Evolutionary conservation across 2,888 invertebrate genomes (phyloP), one percentile per base, ranked within the genome.

Genomic region (Diachrysia chrysitis): DNA sequence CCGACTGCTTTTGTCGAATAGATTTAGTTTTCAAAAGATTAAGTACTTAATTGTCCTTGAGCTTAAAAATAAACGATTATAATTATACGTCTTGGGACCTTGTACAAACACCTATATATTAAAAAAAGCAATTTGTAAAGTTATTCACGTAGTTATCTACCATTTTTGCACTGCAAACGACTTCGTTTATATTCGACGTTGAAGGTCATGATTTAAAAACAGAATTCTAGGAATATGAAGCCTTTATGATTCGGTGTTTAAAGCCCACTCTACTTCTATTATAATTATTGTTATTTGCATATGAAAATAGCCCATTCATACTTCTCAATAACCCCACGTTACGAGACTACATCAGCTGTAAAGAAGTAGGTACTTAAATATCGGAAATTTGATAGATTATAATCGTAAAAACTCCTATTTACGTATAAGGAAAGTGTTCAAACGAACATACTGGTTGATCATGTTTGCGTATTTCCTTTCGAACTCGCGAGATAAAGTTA

Each of bases 361-460:
- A 37, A 37, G 14, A 16, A n/a, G 4, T 7, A 0, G 2, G n/a
- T 42, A 16, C 2, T n/a, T n/a, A n/a, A 4, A 42, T n/a, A n/a
- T 42, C 42, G 42, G 42, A 42, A 42, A 42, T n/a, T 42, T n/a
- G n/a, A n/a, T n/a, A n/a, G 42, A 42, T n/a, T 42, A 42, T 42
- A n/a, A n/a, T 5, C 10, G 32, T 10, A 42, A 42, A 42, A 42
- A 42, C n/a, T n/a, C 42, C 6, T 42, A 17, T 48, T 51, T 51
- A 19, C 21, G 21, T 10, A 51, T 9, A 21, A 9, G 21, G 21
- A 12, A 51, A 51, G 19, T 51, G 48, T 21, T 21, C 19, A 51
- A 21, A 10, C 32, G 21, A 21, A 10, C 32, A 37, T 37, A 14
- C 14, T 37, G 42, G 19, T 19, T 21, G 19, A 19, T 51, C 17